Base-by-base conservation (phyloP, 2,113 vertebrate species). In the Carassius gibelio region DNA sequence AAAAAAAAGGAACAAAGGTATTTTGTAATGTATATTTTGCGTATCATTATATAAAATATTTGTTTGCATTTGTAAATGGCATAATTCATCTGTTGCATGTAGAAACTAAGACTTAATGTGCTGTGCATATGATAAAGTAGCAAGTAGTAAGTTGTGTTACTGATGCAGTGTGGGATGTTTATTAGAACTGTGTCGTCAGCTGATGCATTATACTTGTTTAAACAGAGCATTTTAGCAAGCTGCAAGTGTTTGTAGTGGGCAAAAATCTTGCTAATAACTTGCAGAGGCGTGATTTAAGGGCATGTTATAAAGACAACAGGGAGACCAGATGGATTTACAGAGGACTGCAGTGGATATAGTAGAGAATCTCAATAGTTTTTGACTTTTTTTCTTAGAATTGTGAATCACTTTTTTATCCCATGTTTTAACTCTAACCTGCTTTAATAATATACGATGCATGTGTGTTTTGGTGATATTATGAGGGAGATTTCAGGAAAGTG, bases 211-310 rank as follows among this genome's bases (percentile, higher is more conserved):
- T 17, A 62, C 64, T 34, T 84, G 52, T 42, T 48, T 0, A 59
- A 52, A 66, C 1, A 1, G 34, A 66, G 26, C 6, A 66, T 19
- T 36, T 66, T 76, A 84, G 42, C 74, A 76, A 1, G 19, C 2
- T 50, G 36, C 9, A 76, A 42, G 11, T 75, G 17, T 64, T 64
- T 52, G 21, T 59, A 77, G 59, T 19, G 30, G 48, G 11, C 1
- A 61, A 17, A 77, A 66, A 38, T 48, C 75, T 34, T 68, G 38
- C 59, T 84, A 84, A 66, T 77, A 68, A 55, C 30, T 77, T 36
- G 45, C 83, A 76, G 74, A 77, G 74, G 3, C 15, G 8, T 59
- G 17, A 75, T 84, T 61, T 34, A 64, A 76, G 68, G 23, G 9
- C 15, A 50, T 84, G 42, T 23, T 64, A 42, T 23, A 62, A 45